Evolutionary conservation across 2,888 invertebrate species (phyloP), one percentile per base, ranked within the genome.

Genomic region (Netelia melanura): DNA sequence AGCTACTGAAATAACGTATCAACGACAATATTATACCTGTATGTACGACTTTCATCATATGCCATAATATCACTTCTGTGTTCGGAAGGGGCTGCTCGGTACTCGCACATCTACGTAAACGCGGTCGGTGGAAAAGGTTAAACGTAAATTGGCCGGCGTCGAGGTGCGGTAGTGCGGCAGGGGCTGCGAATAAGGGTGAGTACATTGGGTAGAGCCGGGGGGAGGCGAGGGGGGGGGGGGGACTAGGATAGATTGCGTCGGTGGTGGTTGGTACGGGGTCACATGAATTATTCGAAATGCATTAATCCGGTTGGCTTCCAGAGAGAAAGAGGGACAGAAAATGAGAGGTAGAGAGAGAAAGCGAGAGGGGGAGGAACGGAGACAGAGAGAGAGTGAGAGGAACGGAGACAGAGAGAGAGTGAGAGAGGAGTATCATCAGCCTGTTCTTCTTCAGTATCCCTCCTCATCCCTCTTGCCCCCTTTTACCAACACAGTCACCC

Each of bases 271-370:
- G 17, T 70, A 70, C 43, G 38, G 72, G 79, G 70, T 80, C 80
- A 86, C 88, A 90, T 89, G 89, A 90, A 91, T 91, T 90, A 90
- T 90, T 89, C 88, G 88, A 87, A 90, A 90, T 89, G 89, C 89
- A 88, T 90, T 90, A 92, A 92, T 91, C 89, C 88, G 88, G 87
- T 89, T 91, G 89, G 88, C 88, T 90, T 90, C 88, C 84, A 85
- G 87, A 84, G 86, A 88, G 86, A 87, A 86, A 87, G 87, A 86
- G 85, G 81, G 38, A 38, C 8, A 38, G 38, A 38, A 38, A 62
- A 38, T 38, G 64, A 48, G 65, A 61, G 48, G 9, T 48, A 78
- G 85, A 79, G 81, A 78, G 83, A 71, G 64, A 48, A 48, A 61
- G 38, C 2, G 48, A 78, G 85, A 81, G 81, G 77, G 84, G 54